Conservation (phyloP, 2,797 vertebrate genomes). For the Eurystomus glaucurus region DNA sequence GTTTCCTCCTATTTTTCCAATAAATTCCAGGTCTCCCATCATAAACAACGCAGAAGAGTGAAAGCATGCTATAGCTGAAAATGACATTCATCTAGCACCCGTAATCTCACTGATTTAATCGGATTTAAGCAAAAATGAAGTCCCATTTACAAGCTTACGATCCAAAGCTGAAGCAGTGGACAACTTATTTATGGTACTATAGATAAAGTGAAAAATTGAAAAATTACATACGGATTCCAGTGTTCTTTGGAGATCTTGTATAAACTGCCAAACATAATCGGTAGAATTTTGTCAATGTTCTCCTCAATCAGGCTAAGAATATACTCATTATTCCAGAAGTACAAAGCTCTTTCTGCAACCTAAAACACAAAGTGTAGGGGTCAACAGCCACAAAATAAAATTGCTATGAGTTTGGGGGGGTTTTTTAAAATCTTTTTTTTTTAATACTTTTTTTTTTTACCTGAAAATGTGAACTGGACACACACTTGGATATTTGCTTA, state of each 20-base stretch:
- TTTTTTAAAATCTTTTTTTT: neutral
- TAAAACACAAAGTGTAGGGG: conserved; percentile 76
- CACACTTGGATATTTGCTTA: conserved; percentile 96
- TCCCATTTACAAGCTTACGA: neutral
- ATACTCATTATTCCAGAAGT: conserved; percentile 99
- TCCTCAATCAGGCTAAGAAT: conserved; percentile 99
- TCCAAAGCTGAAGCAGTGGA: neutral
- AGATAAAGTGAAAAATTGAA: neutral
- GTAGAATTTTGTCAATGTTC: conserved; percentile 95
- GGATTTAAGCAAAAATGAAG: neutral
- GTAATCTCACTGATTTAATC: neutral
- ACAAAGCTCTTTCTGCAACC: conserved; percentile 97
- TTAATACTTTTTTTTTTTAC: conserved; percentile 77
- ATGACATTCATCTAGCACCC: neutral
- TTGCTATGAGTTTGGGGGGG: neutral
- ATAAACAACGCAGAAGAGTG: neutral
- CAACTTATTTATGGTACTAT: neutral
- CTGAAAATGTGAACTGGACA: conserved; percentile 98
- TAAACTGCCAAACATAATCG: conserved; percentile 97
- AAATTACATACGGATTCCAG: conserved; percentile 95
- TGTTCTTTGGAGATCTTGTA: conserved; percentile 99
- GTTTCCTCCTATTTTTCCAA: neutral
- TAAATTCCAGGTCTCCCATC: neutral
- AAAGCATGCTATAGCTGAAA: neutral
- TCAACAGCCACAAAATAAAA: conserved; percentile 16